Percentiles rank a stretch among this genome's conserved stretches.
Evolutionary conservation across 2,797 vertebrate species (phyloP).

Genomic region (Aulostomus chinensis): DNA sequence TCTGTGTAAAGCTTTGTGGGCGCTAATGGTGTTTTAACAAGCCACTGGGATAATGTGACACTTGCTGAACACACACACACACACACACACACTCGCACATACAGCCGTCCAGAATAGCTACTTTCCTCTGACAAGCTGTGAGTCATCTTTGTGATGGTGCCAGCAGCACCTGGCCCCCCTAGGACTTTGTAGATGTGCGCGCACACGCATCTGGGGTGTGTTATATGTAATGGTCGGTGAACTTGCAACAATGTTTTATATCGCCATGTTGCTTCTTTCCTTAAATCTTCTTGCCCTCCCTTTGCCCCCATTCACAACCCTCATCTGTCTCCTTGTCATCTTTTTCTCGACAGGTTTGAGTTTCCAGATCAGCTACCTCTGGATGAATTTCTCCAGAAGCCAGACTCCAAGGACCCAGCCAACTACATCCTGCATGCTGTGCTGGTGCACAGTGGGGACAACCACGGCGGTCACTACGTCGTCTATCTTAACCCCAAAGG

Average conservation of each 20-base stretch:
- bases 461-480: conserved; percentile 98
- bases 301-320: neutral
- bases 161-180: too few relatives aligned
- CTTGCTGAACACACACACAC: too few relatives aligned
- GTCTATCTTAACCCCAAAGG: conserved; percentile 99
- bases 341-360: conserved; percentile 87
- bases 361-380: conserved; percentile 97
- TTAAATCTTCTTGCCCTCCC: neutral
- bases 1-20: too few relatives aligned
- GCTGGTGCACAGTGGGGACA: conserved; percentile 97
- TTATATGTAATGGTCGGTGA: too few relatives aligned
- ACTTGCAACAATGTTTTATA: too few relatives aligned
- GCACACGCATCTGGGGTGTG: too few relatives aligned
- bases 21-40: conserved; percentile 35
- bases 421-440: conserved; percentile 99
- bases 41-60: conserved; percentile 25
- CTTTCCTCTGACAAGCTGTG: conserved; percentile 31
- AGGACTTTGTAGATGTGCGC: too few relatives aligned
- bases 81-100: too few relatives aligned
- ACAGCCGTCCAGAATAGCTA: conserved; percentile 7
- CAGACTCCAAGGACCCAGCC: conserved; percentile 96
- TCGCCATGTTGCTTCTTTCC: too few relatives aligned
- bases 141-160: conserved; percentile 43
- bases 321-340: neutral
- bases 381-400: conserved; percentile 98